These are phyloP conservation scores for Antedon mediterranea DNA, from an alignment of 53 echinoderm and acorn worm genomes.

Conservation along the genomic window DNA sequence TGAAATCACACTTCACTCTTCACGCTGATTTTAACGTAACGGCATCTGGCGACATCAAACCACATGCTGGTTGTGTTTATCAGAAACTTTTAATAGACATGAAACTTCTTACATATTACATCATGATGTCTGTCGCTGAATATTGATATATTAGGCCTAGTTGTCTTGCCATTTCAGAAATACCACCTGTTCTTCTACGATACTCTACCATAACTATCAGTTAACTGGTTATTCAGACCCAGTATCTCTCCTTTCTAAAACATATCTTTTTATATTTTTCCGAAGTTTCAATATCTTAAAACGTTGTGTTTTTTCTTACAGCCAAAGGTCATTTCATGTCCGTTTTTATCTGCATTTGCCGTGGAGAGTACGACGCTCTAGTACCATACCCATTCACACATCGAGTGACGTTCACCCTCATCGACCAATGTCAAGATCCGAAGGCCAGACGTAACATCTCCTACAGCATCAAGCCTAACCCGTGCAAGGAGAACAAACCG, in stretches of 20 bases:
- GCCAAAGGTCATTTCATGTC: slow-evolving; percentile 95
- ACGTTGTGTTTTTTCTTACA: slow-evolving; percentile 17
- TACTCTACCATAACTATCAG: neutral
- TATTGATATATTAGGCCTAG: too few species aligned
- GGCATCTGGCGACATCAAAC: too few species aligned
- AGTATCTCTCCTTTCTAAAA: neutral
- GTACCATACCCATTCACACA: slow-evolving; percentile 90
- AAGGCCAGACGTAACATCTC: slow-evolving; percentile 83
- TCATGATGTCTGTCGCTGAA: too few species aligned
- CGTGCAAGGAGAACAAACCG: slow-evolving; percentile 93
- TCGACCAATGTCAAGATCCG: slow-evolving; percentile 97
- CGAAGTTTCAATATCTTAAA: too few species aligned
- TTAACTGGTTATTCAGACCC: neutral
- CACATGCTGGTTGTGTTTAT: too few species aligned
- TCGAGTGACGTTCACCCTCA: slow-evolving; percentile 85
- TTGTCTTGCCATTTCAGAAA: too few species aligned
- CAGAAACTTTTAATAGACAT: too few species aligned
- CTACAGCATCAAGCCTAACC: slow-evolving; percentile 89
- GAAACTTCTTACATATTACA: too few species aligned
- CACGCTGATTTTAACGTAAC: too few species aligned
- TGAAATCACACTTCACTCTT: too few species aligned
- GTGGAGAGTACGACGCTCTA: slow-evolving; percentile 87
- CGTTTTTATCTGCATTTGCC: slow-evolving; percentile 85
- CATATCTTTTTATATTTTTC: too few species aligned
- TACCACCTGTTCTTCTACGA: too few species aligned